A percentile compares a stretch with the other conserved stretches of the same genome.
Evolutionary conservation across 2,113 vertebrate genomes (phyloP).

Genomic region (Nycticryphes semicollaris): DNA sequence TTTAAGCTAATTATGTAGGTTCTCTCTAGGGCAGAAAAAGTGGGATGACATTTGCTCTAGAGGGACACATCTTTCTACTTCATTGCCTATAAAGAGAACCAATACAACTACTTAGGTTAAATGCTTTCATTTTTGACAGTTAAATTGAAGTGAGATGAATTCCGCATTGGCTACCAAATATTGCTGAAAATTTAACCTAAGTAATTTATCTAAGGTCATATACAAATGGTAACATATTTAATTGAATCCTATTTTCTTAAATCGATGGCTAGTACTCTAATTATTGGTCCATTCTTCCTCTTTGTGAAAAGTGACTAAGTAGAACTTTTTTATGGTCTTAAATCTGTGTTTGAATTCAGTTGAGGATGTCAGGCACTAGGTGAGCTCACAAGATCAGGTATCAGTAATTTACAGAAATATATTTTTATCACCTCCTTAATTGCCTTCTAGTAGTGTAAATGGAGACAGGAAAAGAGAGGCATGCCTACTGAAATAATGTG

Average conservation of each 20-base stretch:
- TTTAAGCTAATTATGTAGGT: neutral
- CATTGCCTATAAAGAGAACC: neutral
- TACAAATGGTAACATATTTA: neutral
- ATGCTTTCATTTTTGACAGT: neutral
- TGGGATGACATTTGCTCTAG: neutral
- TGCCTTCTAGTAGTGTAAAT: neutral
- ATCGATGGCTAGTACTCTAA: neutral
- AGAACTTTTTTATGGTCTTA: neutral
- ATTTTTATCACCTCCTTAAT: neutral
- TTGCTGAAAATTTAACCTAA: neutral
- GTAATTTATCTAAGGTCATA: slow-evolving; percentile 4
- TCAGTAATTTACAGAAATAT: neutral
- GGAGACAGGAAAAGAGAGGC: neutral
- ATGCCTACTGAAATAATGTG: neutral
- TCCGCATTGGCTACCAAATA: neutral
- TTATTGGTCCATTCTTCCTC: neutral
- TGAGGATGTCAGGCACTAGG: neutral
- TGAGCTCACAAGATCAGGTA: neutral
- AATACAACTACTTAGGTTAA: neutral
- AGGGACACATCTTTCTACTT: neutral
- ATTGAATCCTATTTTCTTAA: neutral
- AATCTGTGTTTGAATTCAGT: neutral
- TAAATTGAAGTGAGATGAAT: neutral
- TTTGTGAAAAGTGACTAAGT: neutral
- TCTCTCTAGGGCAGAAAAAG: neutral